A percentile compares a stretch with the other conserved stretches of the same genome.
Conservation (phyloP, 1,140 invertebrate genomes). For the Carcinoscorpius rotundicauda region DNA sequence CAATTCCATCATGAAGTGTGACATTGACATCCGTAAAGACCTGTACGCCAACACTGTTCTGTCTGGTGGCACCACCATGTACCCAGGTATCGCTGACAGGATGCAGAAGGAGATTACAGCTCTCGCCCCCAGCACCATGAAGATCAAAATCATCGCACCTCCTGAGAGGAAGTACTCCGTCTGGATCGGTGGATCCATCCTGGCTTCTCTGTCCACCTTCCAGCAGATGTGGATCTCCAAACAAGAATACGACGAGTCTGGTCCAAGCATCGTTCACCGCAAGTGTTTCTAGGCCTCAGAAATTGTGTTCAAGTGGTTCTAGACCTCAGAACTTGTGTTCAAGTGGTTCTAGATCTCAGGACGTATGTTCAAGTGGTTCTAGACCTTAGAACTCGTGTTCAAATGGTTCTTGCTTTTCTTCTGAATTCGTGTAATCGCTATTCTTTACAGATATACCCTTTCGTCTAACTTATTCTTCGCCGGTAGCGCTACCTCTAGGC, state of each 20-base stretch:
- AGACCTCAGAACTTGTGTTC: no score
- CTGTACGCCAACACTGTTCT: constrained; percentile 41
- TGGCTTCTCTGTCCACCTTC: constrained; percentile 47
- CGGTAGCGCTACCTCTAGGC: no score
- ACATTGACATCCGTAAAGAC: constrained; percentile 42
- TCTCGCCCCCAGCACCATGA: no score
- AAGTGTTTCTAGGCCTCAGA: constrained; percentile 51
- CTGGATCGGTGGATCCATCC: constrained; percentile 45
- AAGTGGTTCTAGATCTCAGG: no score
- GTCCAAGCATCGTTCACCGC: constrained; percentile 84
- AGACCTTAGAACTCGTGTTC: no score
- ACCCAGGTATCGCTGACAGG: constrained; percentile 35
- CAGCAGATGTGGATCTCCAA: constrained; percentile 55
- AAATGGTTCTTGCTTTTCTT: no score
- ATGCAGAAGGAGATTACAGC: background rate
- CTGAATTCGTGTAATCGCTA: no score
- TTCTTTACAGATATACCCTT: no score
- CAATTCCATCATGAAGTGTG: constrained; percentile 16
- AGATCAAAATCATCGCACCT: constrained; percentile 44
- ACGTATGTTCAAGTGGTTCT: no score
- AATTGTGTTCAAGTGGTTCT: constrained; percentile 45
- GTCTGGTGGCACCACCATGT: constrained; percentile 44
- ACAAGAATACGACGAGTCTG: constrained; percentile 88
- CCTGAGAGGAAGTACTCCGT: constrained; percentile 44
- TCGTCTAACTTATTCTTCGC: no score